Conservation (phyloP, 1,140 invertebrate species). For the Bemisia tabaci region DNA sequence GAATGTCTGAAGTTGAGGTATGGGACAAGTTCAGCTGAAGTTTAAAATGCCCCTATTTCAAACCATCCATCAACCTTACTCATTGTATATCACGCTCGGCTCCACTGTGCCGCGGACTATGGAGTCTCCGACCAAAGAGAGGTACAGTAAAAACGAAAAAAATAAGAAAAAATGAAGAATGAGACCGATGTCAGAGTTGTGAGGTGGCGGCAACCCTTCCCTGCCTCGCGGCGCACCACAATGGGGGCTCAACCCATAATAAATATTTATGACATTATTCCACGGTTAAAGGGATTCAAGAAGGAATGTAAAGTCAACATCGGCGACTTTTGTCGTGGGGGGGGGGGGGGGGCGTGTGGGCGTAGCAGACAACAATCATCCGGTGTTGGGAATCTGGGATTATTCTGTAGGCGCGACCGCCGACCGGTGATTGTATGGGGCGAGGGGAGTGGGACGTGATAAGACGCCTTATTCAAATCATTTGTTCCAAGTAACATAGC, state of each 20-base stretch:
- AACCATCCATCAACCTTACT: too few species aligned
- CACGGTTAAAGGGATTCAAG: not conserved
- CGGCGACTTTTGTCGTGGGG: not conserved
- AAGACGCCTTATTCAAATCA: not conserved
- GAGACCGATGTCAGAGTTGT: not conserved
- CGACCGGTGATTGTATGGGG: not conserved
- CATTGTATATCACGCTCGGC: too few species aligned
- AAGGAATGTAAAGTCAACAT: not conserved
- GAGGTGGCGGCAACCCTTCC: too few species aligned
- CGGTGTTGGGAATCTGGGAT: not conserved
- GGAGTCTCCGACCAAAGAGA: too few species aligned
- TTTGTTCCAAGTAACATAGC: not conserved
- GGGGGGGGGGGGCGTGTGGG: not conserved
- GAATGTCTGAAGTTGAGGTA: too few species aligned
- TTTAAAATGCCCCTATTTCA: too few species aligned
- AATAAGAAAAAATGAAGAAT: not conserved
- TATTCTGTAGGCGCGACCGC: not conserved
- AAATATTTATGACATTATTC: not conserved
- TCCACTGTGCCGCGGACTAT: too few species aligned
- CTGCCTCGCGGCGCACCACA: not conserved
- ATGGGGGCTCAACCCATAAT: not conserved
- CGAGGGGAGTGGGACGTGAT: not conserved
- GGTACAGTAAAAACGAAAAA: not conserved
- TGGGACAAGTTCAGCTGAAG: too few species aligned
- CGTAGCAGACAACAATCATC: not conserved